Evolutionary conservation across 2,113 vertebrate species (phyloP).

Genomic region (Anarhynchus alexandrinus): DNA sequence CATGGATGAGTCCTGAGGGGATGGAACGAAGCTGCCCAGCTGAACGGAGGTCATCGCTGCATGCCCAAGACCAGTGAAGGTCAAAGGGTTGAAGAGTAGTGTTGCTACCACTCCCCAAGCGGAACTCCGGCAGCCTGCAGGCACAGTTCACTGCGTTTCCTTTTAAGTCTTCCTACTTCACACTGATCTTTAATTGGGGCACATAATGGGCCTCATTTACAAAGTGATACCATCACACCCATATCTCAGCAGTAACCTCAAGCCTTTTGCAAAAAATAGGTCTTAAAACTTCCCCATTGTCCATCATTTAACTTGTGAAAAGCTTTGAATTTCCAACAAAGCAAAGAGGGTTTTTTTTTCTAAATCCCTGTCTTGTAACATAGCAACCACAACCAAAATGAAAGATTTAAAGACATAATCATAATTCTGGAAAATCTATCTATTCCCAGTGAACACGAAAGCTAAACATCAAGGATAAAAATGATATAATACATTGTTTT

Average conservation of each 20-base stretch:
- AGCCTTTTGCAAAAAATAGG: neutral
- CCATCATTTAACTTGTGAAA: constrained; percentile 30
- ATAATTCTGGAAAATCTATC: constrained; percentile 61
- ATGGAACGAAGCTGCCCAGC: neutral
- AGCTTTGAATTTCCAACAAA: neutral
- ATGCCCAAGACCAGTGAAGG: neutral
- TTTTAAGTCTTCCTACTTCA: neutral
- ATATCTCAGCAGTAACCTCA: neutral
- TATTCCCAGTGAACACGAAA: constrained; percentile 62
- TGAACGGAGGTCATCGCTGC: neutral
- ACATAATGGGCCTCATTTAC: neutral
- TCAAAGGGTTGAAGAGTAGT: neutral
- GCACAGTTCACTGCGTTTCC: neutral
- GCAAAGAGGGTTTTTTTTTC: neutral
- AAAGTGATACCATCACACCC: neutral
- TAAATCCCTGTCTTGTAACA: constrained; percentile 37
- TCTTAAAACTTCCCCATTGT: constrained; percentile 17
- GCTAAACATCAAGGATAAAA: constrained; percentile 35
- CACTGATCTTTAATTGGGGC: neutral
- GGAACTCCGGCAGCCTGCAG: neutral
- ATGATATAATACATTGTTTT: constrained; percentile 45
- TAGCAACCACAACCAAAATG: constrained; percentile 52
- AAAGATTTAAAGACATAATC: constrained; percentile 66
- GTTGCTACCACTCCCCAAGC: neutral
- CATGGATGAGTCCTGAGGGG: neutral